phyloP scores from a whole-genome alignment of 2,888 invertebrate species.

The Archips crataeganus region DNA sequence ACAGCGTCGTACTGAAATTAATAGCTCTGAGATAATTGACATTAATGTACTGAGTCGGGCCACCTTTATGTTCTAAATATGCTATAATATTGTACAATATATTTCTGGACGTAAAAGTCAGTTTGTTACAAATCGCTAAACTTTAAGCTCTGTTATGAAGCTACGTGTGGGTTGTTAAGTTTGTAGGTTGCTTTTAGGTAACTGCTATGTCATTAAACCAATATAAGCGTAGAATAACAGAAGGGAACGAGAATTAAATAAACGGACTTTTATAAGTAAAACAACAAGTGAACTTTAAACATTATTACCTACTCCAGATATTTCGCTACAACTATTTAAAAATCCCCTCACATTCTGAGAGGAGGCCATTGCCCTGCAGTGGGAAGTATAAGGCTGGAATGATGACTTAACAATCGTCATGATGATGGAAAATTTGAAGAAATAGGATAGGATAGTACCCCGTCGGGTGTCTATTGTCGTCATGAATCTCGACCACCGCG shows the following conservation, averaged over 20 bases:
- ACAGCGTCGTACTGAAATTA: constrained; percentile 16
- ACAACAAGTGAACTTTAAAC: no score
- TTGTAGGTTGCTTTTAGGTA: background rate
- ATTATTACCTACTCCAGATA: no score
- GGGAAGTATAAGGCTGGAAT: no score
- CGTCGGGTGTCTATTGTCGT: no score
- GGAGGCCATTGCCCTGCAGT: no score
- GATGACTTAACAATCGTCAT: no score
- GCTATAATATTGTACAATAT: constrained; percentile 12
- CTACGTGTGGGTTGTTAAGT: background rate
- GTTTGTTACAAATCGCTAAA: background rate
- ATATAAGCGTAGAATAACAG: background rate
- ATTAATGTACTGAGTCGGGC: constrained; percentile 20
- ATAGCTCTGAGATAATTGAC: constrained; percentile 29
- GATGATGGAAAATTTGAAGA: no score
- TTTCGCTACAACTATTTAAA: no score
- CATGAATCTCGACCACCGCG: no score
- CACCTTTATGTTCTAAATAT: constrained; percentile 25
- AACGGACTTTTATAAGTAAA: no score
- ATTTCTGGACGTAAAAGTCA: constrained; percentile 11
- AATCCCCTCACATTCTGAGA: no score
- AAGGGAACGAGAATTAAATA: background rate
- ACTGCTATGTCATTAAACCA: background rate
- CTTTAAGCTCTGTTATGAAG: background rate
- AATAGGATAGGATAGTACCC: no score